These are phyloP conservation scores for Drosophila colorata DNA, from an alignment of 2,888 invertebrate species.

Conservation along the genomic window DNA sequence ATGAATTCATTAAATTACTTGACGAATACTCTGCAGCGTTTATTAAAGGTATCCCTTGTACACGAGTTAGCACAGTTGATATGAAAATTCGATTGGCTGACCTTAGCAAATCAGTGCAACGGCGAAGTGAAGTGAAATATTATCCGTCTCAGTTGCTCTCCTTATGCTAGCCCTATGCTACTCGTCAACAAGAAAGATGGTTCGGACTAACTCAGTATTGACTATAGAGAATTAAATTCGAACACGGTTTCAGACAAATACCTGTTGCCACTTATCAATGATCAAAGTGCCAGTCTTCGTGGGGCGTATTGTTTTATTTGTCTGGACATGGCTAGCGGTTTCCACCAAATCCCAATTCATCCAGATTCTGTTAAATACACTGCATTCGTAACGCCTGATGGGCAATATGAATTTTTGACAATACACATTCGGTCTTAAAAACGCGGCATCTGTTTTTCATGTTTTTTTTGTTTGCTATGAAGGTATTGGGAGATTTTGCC, in stretches of 20 bases:
- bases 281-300: slow-evolving; percentile 1
- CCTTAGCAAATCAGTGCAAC: not conserved
- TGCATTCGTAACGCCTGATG: too few relatives aligned
- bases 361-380: too few relatives aligned
- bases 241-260: slow-evolving; percentile 6
- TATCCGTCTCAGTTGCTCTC: not conserved
- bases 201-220: not conserved
- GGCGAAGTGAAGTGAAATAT: not conserved
- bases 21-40: not conserved
- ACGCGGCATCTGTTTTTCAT: too few relatives aligned
- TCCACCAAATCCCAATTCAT: too few relatives aligned
- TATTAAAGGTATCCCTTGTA: slow-evolving; percentile 2
- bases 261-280: slow-evolving; percentile 8
- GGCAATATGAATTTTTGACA: slow-evolving; percentile 2
- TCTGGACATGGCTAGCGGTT: slow-evolving; percentile 5
- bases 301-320: slow-evolving; percentile 2
- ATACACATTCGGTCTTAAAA: slow-evolving; percentile 6
- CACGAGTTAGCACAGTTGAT: not conserved
- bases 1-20: not conserved
- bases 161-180: slow-evolving; percentile 8
- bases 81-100: slow-evolving; percentile 5
- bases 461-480: too few relatives aligned
- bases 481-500: too few relatives aligned
- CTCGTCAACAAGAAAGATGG: slow-evolving; percentile 3
- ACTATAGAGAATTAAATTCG: slow-evolving; percentile 4